A percentile compares a stretch with the other conserved stretches of the same genome.
Conservation (phyloP, 2,888 invertebrate species). For the Drosophila barbarae region DNA sequence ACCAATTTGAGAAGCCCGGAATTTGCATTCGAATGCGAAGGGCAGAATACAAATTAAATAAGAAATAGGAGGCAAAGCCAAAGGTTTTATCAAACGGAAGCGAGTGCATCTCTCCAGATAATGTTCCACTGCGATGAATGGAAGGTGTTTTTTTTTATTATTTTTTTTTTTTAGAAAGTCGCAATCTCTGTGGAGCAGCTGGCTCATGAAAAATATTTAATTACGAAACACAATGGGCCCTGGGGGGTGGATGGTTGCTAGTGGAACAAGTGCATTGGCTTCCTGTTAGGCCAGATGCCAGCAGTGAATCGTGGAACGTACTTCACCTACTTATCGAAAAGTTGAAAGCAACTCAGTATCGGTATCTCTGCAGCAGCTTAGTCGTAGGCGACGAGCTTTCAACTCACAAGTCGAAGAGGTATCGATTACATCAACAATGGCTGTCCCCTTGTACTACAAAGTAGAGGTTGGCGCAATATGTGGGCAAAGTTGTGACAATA, state of each 20-base stretch:
- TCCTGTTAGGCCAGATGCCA: conserved; percentile 50
- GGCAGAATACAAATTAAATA: conserved; percentile 22
- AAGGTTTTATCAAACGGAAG: conserved; percentile 33
- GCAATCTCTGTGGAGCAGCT: conserved; percentile 27
- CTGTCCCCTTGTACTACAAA: conserved; percentile 14
- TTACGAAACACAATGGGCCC: conserved; percentile 48
- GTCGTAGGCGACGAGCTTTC: conserved; percentile 50
- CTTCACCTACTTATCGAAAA: conserved; percentile 61
- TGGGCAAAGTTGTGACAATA: conserved; percentile 33
- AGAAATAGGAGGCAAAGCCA: conserved; percentile 7
- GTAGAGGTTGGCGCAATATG: conserved; percentile 22
- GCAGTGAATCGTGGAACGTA: conserved; percentile 31
- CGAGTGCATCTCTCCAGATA: conserved; percentile 10
- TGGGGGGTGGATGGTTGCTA: neutral
- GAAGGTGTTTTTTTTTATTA: too few relatives aligned
- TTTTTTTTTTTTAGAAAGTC: conserved; percentile 22
- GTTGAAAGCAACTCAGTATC: conserved; percentile 32
- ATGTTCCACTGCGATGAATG: neutral
- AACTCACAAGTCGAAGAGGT: conserved; percentile 40
- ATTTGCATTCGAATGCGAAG: conserved; percentile 24
- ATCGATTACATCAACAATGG: conserved; percentile 58
- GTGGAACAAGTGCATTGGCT: conserved; percentile 54
- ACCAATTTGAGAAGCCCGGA: conserved; percentile 49
- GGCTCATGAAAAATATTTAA: conserved; percentile 53
- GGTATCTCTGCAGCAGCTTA: conserved; percentile 17